Evolutionary conservation across 2,888 invertebrate genomes (phyloP), one percentile per base, ranked within the genome.

Genomic region (Podotricha telesiphe): DNA sequence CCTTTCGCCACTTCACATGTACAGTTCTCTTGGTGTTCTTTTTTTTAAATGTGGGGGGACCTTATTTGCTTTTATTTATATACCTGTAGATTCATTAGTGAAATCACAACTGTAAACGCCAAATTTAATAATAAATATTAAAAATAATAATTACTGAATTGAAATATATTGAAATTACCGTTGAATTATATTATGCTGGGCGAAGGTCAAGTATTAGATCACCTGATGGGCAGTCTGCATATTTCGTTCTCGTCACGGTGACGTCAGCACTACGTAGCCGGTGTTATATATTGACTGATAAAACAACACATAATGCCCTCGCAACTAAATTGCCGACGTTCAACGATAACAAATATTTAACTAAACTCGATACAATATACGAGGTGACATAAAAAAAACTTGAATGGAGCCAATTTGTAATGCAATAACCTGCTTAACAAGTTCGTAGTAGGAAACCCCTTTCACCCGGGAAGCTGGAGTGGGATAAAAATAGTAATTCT

Each of bases 381-480:
- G 55, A 61, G 48, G 15, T 40, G 22, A 34, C 34, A 65, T 50
- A 67, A 70, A 68, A n/a, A 72, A 70, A 53, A 64, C 69, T 58
- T 73, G 74, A 71, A 72, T 74, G 74, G 48, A 63, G 64, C 65
- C 74, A 76, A 74, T 73, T 75, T 67, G 74, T 75, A 71, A 74
- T 74, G 67, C 74, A 58, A 74, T 64, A 82, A 82, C 78, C 78
- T 75, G 87, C 86, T 82, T 75, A 70, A 82, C 85, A 78, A 82
- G 84, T 82, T 83, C 79, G 80, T 77, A 74, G 82, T 81, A 86
- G 87, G 86, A 83, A 88, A 88, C 81, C 87, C 88, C 88, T 89
- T 89, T 89, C 89, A 87, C 88, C 88, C 83, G 77, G n/a, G 82
- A 86, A 86, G 79, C 83, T 77, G 80, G 81, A 76, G 80, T 72